These are phyloP conservation scores for Sturnira hondurensis DNA, from an alignment of 2,113 vertebrate genomes.

Conservation along the genomic window DNA sequence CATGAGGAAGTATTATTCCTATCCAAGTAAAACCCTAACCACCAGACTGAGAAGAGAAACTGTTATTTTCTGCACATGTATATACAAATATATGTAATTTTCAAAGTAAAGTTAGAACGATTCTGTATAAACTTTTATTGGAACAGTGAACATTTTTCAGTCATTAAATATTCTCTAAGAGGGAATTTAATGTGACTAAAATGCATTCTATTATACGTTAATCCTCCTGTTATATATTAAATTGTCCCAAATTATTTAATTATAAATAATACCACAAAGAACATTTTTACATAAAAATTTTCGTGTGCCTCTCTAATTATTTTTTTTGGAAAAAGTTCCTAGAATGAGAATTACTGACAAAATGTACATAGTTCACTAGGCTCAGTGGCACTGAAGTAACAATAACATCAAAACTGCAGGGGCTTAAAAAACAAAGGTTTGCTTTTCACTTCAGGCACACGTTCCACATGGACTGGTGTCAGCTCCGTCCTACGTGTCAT, in stretches of 20 bases:
- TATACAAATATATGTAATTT: neutral
- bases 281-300: neutral
- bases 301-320: neutral
- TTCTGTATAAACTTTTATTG: neutral
- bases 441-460: neutral
- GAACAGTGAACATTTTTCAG: neutral
- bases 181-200: neutral
- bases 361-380: neutral
- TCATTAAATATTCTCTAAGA: constrained; percentile 5
- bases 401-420: neutral
- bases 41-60: neutral
- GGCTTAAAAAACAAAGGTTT: neutral
- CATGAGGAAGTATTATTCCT: neutral
- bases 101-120: neutral
- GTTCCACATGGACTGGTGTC: neutral
- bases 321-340: neutral
- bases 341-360: constrained; percentile 12
- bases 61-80: neutral
- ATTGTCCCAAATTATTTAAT: neutral
- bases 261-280: neutral
- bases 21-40: neutral
- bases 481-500: neutral
- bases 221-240: neutral
- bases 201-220: neutral
- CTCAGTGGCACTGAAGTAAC: neutral